These are phyloP conservation scores for Brachionus manjavacas DNA, from an alignment of 1,140 invertebrate genomes.

Conservation along the genomic window DNA sequence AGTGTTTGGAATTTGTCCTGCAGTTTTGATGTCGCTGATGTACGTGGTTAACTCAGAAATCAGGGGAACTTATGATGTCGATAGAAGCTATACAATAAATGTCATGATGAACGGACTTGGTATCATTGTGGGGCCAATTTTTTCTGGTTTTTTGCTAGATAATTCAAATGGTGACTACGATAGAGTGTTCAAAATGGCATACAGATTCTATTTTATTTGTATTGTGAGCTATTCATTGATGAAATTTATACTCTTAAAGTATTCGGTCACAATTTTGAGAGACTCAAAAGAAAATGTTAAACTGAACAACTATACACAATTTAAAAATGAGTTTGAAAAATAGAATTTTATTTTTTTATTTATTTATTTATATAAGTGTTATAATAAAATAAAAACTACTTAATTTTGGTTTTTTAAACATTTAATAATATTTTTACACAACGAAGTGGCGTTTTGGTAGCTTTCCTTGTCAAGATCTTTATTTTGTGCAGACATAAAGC, in stretches of 20 bases:
- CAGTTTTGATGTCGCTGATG: slow-evolving; percentile 39
- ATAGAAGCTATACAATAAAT: slow-evolving; percentile 14
- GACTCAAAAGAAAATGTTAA: neutral
- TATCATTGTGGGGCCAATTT: neutral
- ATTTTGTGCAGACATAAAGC: neutral
- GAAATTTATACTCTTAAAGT: slow-evolving; percentile 16
- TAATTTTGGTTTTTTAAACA: neutral
- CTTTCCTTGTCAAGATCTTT: slow-evolving; percentile 8
- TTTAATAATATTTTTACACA: slow-evolving; percentile 38
- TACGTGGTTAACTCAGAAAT: slow-evolving; percentile 35
- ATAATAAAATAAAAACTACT: neutral
- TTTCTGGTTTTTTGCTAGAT: slow-evolving; percentile 20
- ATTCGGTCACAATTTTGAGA: neutral
- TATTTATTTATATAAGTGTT: neutral
- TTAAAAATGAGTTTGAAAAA: neutral
- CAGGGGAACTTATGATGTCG: neutral
- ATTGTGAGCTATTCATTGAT: slow-evolving; percentile 15
- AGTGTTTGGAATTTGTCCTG: slow-evolving; percentile 35
- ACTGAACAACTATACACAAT: neutral
- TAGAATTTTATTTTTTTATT: neutral
- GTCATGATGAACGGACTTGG: slow-evolving; percentile 32
- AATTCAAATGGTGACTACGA: neutral
- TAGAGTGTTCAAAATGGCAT: slow-evolving; percentile 21
- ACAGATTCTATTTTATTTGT: slow-evolving; percentile 21
- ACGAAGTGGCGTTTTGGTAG: neutral